Conservation (phyloP, 2,797 vertebrate genomes). For the Microctenopoma steveboyesi region DNA sequence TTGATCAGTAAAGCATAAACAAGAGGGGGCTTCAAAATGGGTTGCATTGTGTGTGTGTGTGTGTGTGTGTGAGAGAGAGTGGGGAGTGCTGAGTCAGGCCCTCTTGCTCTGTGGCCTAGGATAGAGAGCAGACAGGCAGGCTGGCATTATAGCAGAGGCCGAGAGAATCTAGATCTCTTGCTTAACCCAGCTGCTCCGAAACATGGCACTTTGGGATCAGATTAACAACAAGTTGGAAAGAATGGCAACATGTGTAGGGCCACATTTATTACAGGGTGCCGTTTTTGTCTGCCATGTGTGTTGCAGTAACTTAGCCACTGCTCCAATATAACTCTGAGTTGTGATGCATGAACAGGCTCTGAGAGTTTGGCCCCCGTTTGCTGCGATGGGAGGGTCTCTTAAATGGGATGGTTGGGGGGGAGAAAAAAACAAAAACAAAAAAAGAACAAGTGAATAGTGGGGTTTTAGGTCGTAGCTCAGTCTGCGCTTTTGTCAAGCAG, state of each 20-base stretch:
- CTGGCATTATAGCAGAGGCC: constrained; percentile 75
- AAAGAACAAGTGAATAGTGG: constrained; percentile 80
- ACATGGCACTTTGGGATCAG: constrained; percentile 65
- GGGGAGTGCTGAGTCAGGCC: constrained; percentile 89
- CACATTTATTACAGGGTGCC: neutral
- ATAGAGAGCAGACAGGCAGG: constrained; percentile 75
- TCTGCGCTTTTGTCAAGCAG: constrained; percentile 87
- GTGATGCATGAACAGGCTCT: constrained; percentile 42
- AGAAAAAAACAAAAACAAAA: constrained; percentile 45
- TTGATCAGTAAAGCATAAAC: constrained; percentile 95
- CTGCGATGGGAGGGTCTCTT: constrained; percentile 41
- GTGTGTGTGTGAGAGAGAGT: constrained; percentile 46
- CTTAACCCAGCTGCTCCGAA: constrained; percentile 75
- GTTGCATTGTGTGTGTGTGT: constrained; percentile 72
- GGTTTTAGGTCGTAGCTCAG: constrained; percentile 86
- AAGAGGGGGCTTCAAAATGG: constrained; percentile 90
- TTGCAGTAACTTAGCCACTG: constrained; percentile 7
- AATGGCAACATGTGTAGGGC: constrained; percentile 21
- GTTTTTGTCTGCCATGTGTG: constrained; percentile 6
- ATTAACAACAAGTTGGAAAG: constrained; percentile 49
- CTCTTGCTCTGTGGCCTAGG: constrained; percentile 73
- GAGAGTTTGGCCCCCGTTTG: constrained; percentile 47
- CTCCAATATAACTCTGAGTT: constrained; percentile 14
- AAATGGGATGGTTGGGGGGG: constrained; percentile 49
- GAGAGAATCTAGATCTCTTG: constrained; percentile 72